Evolutionary conservation across 30 jellyfish, hydroid and myxozoan genomes (phyloP), one percentile per base, ranked within the genome.

Genomic region (Aurelia coerulea): DNA sequence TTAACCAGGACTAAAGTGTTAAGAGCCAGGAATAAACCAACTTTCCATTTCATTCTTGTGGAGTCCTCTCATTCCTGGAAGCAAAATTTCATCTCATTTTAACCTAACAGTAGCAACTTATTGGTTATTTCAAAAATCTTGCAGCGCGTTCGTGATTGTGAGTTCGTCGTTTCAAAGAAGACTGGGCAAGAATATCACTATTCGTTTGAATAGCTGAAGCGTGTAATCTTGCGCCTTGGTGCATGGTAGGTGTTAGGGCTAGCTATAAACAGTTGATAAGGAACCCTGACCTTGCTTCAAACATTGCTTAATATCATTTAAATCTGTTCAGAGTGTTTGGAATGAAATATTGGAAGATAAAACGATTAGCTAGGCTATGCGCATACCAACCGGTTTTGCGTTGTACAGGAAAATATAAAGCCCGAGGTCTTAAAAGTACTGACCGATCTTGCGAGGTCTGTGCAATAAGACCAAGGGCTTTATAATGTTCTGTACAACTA

Each of bases 201-300:
- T 19, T 46, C 64, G 62, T 62, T 42, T 16, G 8, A 66, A 11
- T 51, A 83, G 82, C 82, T 76, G 86, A 72, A 70, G 92, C 92
- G 92, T 83, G 92, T 83, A 68, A 83, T 83, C 63, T 71, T 71
- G 68, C 86, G 86, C 83, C 46, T 34, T 58, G 50, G 72, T 37
- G 73, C 85, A 74, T 74, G 72, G 34, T 8, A 37, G 85, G 62
- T 50, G 51, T 13, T 74, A 42, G 62, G 35, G 15, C 18, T 12
- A 74, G 85, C 54, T 74, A 29, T 63, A 74, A 74, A 74, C 85
- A 34, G 52, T 15, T 19, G 23, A n/a, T 29, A 17, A 15, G 50
- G 54, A 29, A 5, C 51, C 35, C 29, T 68, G 54, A n/a, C 29
- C 31, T 68, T 46, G 56, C 56, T 29, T 29, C 0, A 29, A 34